Conservation (phyloP, 2,797 vertebrate species). For the Florisuga fusca region DNA sequence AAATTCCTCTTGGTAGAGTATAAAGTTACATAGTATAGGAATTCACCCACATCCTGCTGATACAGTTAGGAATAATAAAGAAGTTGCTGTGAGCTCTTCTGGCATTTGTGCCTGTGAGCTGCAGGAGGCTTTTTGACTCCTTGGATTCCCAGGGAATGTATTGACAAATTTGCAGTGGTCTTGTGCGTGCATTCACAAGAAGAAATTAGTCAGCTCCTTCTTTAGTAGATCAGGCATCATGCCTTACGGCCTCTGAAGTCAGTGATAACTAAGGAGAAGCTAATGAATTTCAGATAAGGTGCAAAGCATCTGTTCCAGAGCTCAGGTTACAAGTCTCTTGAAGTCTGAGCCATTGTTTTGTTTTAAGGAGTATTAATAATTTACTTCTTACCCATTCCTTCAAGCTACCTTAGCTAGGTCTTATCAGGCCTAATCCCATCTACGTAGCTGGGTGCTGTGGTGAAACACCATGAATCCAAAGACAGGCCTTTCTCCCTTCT, state of each 20-base stretch:
- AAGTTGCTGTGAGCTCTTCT: not conserved
- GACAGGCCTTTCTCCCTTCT: not conserved
- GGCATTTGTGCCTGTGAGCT: not conserved
- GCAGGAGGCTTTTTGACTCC: not conserved
- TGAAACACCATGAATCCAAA: not conserved
- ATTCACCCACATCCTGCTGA: not conserved
- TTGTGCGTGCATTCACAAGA: not conserved
- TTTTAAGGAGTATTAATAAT: slow-evolving; percentile 23
- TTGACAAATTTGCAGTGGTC: not conserved
- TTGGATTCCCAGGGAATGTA: not conserved
- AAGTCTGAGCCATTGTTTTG: not conserved
- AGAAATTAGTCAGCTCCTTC: not conserved
- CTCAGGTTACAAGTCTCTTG: not conserved
- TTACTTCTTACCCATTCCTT: not conserved
- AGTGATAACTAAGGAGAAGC: not conserved
- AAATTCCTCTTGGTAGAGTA: not conserved
- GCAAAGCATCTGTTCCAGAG: not conserved
- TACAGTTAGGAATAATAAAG: not conserved
- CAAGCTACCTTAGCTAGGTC: not conserved
- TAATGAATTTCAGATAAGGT: slow-evolving; percentile 33
- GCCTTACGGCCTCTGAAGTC: not conserved
- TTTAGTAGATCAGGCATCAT: not conserved
- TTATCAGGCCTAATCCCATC: not conserved
- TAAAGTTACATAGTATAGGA: not conserved
- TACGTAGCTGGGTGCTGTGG: rapidly evolving